These are phyloP conservation scores for Limenitis camilla DNA, from an alignment of 2,888 invertebrate genomes.

Conservation along the genomic window DNA sequence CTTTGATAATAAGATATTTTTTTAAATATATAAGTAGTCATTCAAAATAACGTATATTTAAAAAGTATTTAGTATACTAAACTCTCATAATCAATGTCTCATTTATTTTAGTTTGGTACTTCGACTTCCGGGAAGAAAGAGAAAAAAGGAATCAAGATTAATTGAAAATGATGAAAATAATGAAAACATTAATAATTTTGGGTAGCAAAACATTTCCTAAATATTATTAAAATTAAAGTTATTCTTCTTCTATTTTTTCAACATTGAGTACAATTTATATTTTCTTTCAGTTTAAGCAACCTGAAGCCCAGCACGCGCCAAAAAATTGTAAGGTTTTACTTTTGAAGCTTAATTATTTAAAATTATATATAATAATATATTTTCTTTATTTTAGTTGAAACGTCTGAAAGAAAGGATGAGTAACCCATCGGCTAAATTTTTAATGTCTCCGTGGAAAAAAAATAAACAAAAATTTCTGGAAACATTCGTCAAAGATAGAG, in stretches of 20 bases:
- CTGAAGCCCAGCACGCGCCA: constrained; percentile 20
- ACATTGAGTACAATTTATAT: not conserved
- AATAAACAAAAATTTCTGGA: constrained; percentile 26
- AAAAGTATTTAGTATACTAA: no score
- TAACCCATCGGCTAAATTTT: constrained; percentile 11
- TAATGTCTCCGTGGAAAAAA: constrained; percentile 18
- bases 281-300: constrained; percentile 8
- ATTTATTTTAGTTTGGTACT: constrained; percentile 4
- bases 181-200: no score
- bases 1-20: not conserved
- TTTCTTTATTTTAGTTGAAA: constrained; percentile 12
- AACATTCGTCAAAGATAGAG: constrained; percentile 24
- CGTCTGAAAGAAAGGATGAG: constrained; percentile 16
- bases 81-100: no score
- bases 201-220: no score
- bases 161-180: not conserved
- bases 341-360: no score
- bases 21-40: no score
- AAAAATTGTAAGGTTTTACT: constrained; percentile 29
- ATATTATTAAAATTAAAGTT: no score
- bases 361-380: no score
- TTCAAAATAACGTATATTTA: no score
- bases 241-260: not conserved
- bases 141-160: constrained; percentile 2
- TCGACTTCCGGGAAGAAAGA: constrained; percentile 1